Evolutionary conservation across 2,113 vertebrate genomes (phyloP).

Genomic region (Lepus timidus): DNA sequence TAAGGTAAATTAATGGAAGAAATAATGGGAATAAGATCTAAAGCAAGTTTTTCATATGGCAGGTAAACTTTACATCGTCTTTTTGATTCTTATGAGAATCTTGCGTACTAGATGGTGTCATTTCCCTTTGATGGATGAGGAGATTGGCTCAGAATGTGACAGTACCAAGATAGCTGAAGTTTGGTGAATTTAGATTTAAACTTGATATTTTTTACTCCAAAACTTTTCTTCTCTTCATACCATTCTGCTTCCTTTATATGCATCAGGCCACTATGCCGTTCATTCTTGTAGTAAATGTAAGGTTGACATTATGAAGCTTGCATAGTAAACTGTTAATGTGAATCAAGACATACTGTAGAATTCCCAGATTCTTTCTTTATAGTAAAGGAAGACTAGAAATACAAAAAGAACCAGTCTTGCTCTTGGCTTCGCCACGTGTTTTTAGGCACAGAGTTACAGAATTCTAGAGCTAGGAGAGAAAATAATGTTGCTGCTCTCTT

Average conservation of each 20-base stretch:
- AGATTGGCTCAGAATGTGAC: constrained; percentile 14
- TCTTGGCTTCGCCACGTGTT: constrained; percentile 28
- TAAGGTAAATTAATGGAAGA: constrained; percentile 87
- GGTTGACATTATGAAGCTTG: constrained; percentile 1
- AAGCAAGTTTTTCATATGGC: constrained; percentile 59
- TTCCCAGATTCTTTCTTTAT: constrained; percentile 36
- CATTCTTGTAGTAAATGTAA: constrained; percentile 44
- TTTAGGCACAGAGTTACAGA: constrained; percentile 6
- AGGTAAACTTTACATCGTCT: constrained; percentile 42
- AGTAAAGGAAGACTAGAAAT: constrained; percentile 38
- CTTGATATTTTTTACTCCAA: constrained; percentile 32
- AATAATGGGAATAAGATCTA: constrained; percentile 9
- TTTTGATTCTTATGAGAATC: constrained; percentile 43
- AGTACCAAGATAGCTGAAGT: constrained; percentile 52
- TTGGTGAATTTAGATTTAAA: constrained; percentile 47
- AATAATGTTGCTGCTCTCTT: constrained; percentile 16
- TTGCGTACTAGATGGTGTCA: background rate
- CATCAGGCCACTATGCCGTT: constrained; percentile 18
- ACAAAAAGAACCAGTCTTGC: constrained; percentile 46
- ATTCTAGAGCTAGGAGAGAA: constrained; percentile 35
- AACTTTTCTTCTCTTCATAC: constrained; percentile 41
- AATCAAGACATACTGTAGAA: constrained; percentile 35
- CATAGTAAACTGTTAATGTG: constrained; percentile 29
- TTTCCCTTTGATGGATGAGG: constrained; percentile 35
- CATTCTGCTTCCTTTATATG: constrained; percentile 46